Base-by-base conservation (phyloP, 2,797 vertebrate species). In the Pagetopsis macropterus region DNA sequence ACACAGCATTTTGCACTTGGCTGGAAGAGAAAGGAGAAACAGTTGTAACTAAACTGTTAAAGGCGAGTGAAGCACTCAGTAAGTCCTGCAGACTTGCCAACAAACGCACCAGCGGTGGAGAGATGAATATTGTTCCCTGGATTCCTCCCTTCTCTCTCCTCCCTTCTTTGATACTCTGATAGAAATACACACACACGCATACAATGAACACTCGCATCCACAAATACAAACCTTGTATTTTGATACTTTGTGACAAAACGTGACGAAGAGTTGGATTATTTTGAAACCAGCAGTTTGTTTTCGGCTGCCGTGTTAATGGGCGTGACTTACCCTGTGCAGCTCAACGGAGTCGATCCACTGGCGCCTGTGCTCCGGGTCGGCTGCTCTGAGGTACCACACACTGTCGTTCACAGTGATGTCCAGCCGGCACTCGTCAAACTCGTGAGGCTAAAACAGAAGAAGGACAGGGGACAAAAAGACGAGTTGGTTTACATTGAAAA, bases 331-430 rank as follows among this genome's bases (percentile, higher is more conserved):
- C 94, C 96, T 96, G 91, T 98, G 97, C 75, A 96, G 95, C 75
- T 98, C 96, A 37, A 98, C 95, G 65, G 96, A 95, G 76, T 98
- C 97, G 64, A 98, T 94, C 97, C 97, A 98, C 23, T 95, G 94
- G 2, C 96, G 95, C 71, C 97, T 94, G 86, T 96, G 97, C 83
- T 97, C 95, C 0, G 95, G 94, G 84, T 98, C 96, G 70, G 97
- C 95, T 62, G 97, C 96, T 69, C 97, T 94, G n/a, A 98, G 94
- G 86, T 98, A 98, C 97, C 97, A 98, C 81, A 98, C 96, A 2
- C 97, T 98, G 76, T 98, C 97, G 16, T 98, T 98, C 19, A 98
- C 97, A 0, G 96, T 97, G 72, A 98, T 96, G 88, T 98, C 97
- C 94, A 98, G 95, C 19, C 97, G 95, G 88, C 97, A 98, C 89